Evolutionary conservation across 2,797 vertebrate species (phyloP).

Genomic region (Chaenodraco wilsoni): DNA sequence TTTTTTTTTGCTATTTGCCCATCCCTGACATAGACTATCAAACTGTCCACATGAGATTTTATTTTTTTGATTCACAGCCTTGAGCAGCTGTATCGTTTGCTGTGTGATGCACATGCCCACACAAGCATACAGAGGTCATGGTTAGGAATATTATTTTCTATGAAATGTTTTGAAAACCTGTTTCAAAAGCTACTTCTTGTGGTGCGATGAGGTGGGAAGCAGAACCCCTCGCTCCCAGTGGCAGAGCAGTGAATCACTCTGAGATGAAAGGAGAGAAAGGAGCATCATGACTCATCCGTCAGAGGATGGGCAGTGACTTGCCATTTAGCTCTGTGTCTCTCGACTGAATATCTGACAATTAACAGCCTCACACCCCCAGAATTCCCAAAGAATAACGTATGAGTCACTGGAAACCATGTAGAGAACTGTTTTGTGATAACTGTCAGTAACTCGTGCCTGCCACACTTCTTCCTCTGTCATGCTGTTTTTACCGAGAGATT

Average conservation of each 20-base stretch:
- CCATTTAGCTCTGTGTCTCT: conserved; percentile 65
- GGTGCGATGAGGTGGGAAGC: conserved; percentile 40
- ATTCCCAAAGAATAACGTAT: conserved; percentile 27
- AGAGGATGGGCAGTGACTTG: conserved; percentile 44
- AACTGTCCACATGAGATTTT: background rate
- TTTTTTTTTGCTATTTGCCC: too few relatives aligned
- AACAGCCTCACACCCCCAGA: conserved; percentile 42
- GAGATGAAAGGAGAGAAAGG: conserved; percentile 45
- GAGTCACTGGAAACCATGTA: conserved; percentile 43
- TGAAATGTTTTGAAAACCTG: conserved; percentile 28
- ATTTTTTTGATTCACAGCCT: background rate
- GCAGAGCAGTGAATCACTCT: conserved; percentile 57
- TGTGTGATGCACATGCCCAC: conserved; percentile 35
- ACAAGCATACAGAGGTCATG: conserved; percentile 24
- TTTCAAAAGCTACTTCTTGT: conserved; percentile 26
- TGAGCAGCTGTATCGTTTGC: background rate
- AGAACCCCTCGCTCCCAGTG: conserved; percentile 22
- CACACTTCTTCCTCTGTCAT: conserved; percentile 9
- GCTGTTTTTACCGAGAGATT: conserved; percentile 22
- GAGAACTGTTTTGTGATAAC: conserved; percentile 49
- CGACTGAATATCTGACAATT: conserved; percentile 60
- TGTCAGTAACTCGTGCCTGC: conserved; percentile 41
- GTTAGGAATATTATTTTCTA: conserved; percentile 14
- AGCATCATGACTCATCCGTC: conserved; percentile 64
- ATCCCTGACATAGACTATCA: background rate